Evolutionary conservation across 2,888 invertebrate species (phyloP).

Genomic region (Orgyia antiqua): DNA sequence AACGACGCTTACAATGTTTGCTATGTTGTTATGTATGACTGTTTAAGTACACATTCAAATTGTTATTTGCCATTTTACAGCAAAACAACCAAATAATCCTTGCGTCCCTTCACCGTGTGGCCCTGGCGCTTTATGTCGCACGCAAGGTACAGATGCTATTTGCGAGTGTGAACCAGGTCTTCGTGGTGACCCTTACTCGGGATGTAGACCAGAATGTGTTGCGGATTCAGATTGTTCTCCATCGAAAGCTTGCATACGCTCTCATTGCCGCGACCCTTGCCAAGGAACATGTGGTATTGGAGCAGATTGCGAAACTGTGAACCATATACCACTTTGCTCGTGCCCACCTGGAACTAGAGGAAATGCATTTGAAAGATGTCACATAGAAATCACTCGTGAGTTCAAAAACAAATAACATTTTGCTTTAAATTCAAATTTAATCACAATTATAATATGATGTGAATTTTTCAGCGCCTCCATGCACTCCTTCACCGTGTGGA

Average conservation of each 20-base stretch:
- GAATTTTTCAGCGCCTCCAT: slow-evolving; percentile 76
- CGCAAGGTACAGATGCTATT: slow-evolving; percentile 82
- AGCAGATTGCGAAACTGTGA: slow-evolving; percentile 86
- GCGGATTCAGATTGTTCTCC: slow-evolving; percentile 92
- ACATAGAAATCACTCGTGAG: slow-evolving; percentile 52
- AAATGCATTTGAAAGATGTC: slow-evolving; percentile 83
- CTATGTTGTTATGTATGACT: slow-evolving; percentile 22
- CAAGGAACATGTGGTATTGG: slow-evolving; percentile 89
- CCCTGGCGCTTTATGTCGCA: slow-evolving; percentile 88
- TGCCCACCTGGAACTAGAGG: slow-evolving; percentile 84
- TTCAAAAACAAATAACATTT: slow-evolving; percentile 2
- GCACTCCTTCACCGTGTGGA: slow-evolving; percentile 87
- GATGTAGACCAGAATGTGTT: slow-evolving; percentile 90
- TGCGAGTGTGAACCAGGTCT: slow-evolving; percentile 86
- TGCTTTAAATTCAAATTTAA: too few relatives aligned
- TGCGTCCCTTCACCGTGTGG: slow-evolving; percentile 92
- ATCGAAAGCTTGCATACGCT: slow-evolving; percentile 87
- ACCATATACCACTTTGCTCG: slow-evolving; percentile 84
- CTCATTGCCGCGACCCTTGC: slow-evolving; percentile 91
- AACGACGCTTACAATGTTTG: slow-evolving; percentile 48
- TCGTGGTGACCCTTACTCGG: slow-evolving; percentile 86
- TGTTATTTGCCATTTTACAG: slow-evolving; percentile 40
- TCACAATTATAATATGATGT: slow-evolving; percentile 1
- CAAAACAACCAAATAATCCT: slow-evolving; percentile 78
- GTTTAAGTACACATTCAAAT: slow-evolving; percentile 7